Evolutionary conservation across 2,113 vertebrate genomes (phyloP).

Genomic region (Ramphastos sulfuratus): DNA sequence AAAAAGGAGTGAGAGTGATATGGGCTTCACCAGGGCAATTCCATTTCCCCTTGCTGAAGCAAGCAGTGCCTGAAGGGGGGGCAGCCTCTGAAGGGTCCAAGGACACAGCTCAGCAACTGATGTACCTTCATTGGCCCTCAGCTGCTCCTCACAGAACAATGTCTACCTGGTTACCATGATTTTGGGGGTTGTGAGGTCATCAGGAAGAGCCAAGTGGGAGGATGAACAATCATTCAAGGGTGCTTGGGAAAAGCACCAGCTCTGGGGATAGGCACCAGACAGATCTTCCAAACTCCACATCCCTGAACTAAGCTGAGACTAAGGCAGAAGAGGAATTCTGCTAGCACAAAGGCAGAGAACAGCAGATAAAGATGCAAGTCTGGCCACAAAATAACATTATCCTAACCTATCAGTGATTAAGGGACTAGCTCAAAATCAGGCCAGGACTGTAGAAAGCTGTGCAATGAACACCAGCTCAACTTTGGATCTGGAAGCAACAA

Average conservation of each 20-base stretch:
- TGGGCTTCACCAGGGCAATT: not conserved
- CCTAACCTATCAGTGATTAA: not conserved
- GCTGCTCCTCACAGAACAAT: not conserved
- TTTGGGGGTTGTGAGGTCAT: not conserved
- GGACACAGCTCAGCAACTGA: not conserved
- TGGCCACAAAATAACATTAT: not conserved
- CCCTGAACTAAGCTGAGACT: not conserved
- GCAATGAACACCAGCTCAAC: accelerated
- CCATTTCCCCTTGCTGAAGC: not conserved
- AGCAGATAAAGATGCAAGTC: not conserved
- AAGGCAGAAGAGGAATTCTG: not conserved
- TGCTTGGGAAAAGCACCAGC: not conserved
- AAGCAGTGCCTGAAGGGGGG: accelerated
- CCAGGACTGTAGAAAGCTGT: not conserved
- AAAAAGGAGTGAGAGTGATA: not conserved
- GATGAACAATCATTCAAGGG: not conserved
- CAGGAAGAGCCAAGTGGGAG: not conserved
- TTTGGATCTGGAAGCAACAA: not conserved
- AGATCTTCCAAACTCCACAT: not conserved
- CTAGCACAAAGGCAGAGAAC: not conserved
- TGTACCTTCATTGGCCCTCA: not conserved
- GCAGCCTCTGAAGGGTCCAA: accelerated
- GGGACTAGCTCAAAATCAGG: not conserved
- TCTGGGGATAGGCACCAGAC: not conserved
- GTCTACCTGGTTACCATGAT: not conserved